Evolutionary conservation across 2,113 vertebrate species (phyloP).

Genomic region (Atherinomorus stipes): DNA sequence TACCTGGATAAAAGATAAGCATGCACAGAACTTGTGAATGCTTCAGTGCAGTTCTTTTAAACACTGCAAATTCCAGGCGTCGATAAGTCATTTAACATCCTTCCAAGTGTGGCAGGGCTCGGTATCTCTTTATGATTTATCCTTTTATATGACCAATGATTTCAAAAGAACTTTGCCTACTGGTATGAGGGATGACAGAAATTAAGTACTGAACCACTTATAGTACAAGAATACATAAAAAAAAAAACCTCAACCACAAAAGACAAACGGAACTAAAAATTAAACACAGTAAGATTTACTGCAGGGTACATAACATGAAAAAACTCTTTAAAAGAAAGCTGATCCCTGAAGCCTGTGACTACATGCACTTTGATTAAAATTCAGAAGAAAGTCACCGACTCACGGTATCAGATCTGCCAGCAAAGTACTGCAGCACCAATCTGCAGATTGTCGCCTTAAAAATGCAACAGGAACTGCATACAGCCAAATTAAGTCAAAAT

Average conservation of each 20-base stretch:
- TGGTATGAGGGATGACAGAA: background rate
- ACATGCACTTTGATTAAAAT: background rate
- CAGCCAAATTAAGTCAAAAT: constrained; percentile 3
- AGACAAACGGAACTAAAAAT: background rate
- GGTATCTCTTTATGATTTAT: background rate
- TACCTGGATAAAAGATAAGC: constrained; percentile 29
- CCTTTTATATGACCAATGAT: background rate
- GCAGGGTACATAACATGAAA: background rate
- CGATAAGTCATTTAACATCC: constrained; percentile 32
- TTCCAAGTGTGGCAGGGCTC: constrained; percentile 1
- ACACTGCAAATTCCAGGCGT: constrained; percentile 19
- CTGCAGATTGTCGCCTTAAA: background rate
- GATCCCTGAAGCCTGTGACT: background rate
- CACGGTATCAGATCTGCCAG: constrained; percentile 7
- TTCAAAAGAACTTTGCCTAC: background rate
- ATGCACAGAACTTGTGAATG: constrained; percentile 24
- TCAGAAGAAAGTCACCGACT: background rate
- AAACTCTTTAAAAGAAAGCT: background rate
- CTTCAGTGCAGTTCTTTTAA: constrained; percentile 31
- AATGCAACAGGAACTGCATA: constrained; percentile 12
- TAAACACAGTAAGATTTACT: background rate
- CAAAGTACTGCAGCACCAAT: constrained; percentile 2
- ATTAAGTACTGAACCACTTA: background rate
- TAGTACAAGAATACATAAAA: background rate
- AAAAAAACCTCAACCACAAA: background rate